Conservation (phyloP, 2,888 invertebrate genomes). For the Synanthedon vespiformis region DNA sequence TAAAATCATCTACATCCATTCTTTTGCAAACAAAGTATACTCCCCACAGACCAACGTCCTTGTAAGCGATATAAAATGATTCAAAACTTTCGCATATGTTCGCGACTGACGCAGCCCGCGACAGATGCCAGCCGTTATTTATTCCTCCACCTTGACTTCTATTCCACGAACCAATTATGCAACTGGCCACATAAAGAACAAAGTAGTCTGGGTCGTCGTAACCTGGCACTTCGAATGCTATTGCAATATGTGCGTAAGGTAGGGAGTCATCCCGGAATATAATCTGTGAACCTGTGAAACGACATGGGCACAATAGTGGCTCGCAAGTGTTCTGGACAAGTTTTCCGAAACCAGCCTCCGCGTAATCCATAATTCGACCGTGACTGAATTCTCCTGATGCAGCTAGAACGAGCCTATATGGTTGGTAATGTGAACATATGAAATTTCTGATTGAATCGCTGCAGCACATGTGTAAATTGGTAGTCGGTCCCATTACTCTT, state of each 20-base stretch:
- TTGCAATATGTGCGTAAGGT: constrained; percentile 45
- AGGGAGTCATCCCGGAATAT: constrained; percentile 48
- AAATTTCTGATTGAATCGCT: constrained; percentile 20
- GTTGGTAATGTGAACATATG: constrained; percentile 30
- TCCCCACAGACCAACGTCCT: constrained; percentile 59
- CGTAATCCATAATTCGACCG: constrained; percentile 69
- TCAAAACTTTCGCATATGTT: constrained; percentile 44
- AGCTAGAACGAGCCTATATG: constrained; percentile 76
- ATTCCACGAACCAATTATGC: constrained; percentile 50
- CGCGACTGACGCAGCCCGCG: constrained; percentile 26
- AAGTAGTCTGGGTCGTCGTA: constrained; percentile 34
- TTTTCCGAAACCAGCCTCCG: constrained; percentile 62
- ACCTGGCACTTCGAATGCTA: constrained; percentile 59
- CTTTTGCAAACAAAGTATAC: constrained; percentile 42
- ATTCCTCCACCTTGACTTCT: constrained; percentile 29
- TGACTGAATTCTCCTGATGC: constrained; percentile 79
- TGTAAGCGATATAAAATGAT: constrained; percentile 51
- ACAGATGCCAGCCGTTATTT: constrained; percentile 29
- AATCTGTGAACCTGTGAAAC: constrained; percentile 27
- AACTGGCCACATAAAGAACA: constrained; percentile 34
- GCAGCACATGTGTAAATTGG: constrained; percentile 73
- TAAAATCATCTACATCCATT: constrained; percentile 39
- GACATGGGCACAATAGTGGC: constrained; percentile 17
- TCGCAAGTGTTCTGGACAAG: constrained; percentile 6
- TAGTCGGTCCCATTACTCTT: constrained; percentile 72